These are phyloP conservation scores for Coranthus polyacanthus DNA, from an alignment of 2,797 vertebrate genomes.

Conservation along the genomic window DNA sequence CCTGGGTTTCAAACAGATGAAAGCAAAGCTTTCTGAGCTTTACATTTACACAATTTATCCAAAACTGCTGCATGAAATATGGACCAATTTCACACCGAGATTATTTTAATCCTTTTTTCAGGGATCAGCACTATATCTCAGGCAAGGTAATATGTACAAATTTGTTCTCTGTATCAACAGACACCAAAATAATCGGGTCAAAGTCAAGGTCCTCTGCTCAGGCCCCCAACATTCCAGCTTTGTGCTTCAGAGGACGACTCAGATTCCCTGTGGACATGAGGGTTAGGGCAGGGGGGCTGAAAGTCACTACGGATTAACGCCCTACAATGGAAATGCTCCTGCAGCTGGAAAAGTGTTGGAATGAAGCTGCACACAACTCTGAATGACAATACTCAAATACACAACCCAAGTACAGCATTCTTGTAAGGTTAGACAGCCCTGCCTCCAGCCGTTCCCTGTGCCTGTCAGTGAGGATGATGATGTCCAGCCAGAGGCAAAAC, in stretches of 20 bases:
- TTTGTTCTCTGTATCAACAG: conserved; percentile 11
- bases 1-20: conserved; percentile 2
- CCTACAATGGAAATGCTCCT: conserved; percentile 69
- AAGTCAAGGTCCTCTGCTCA: conserved; percentile 42
- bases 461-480: conserved; percentile 4
- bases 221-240: conserved; percentile 58
- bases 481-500: conserved; percentile 16
- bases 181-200: conserved; percentile 32
- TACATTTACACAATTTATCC: background rate
- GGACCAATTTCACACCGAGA: conserved; percentile 2
- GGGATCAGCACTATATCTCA: conserved; percentile 4
- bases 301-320: conserved; percentile 75
- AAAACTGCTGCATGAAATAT: conserved; percentile 1
- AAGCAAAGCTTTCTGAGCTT: background rate
- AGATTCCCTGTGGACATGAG: conserved; percentile 62
- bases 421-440: conserved; percentile 22
- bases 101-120: conserved; percentile 31
- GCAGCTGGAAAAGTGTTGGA: conserved; percentile 62
- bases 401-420: conserved; percentile 23
- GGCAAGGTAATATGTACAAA: conserved; percentile 25
- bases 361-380: conserved; percentile 9
- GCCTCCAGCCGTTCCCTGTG: conserved; percentile 5
- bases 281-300: conserved; percentile 51
- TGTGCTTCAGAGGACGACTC: conserved; percentile 32
- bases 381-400: conserved; percentile 6